Evolutionary conservation across 2,888 invertebrate species (phyloP).

Genomic region (Eristalis intricaria): DNA sequence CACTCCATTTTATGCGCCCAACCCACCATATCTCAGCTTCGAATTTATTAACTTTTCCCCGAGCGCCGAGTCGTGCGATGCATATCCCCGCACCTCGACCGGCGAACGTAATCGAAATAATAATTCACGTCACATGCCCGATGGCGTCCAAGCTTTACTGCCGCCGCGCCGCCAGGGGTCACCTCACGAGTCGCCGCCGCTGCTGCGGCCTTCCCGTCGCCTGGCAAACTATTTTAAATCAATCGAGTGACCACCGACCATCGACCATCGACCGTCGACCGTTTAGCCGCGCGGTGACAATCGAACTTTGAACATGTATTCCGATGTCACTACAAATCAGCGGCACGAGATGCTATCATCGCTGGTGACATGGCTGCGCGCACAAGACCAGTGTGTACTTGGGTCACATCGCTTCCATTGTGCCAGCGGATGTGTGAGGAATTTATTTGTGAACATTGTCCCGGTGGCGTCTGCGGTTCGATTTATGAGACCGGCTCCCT

Average conservation of each 20-base stretch:
- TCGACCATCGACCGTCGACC: neutral
- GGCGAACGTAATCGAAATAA: neutral
- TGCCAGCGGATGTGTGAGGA: neutral
- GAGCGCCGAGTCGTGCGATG: neutral
- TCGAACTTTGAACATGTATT: neutral
- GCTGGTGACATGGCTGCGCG: neutral
- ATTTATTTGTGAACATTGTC: neutral
- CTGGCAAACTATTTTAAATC: neutral
- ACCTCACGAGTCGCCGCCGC: neutral
- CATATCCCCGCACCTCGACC: neutral
- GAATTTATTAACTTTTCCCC: neutral
- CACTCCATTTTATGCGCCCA: neutral
- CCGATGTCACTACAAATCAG: neutral
- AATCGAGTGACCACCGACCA: neutral
- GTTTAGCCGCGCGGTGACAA: neutral
- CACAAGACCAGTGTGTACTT: neutral
- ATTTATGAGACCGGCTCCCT: too few species aligned
- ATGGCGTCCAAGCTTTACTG: neutral
- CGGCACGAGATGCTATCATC: neutral
- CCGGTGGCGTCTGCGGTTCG: too few species aligned
- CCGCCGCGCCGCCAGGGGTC: neutral
- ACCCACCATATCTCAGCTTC: neutral
- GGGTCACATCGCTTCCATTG: neutral
- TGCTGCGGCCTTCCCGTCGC: neutral
- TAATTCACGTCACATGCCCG: neutral